Conservation (phyloP, 2,797 vertebrate genomes). For the Sebastes alutus region DNA sequence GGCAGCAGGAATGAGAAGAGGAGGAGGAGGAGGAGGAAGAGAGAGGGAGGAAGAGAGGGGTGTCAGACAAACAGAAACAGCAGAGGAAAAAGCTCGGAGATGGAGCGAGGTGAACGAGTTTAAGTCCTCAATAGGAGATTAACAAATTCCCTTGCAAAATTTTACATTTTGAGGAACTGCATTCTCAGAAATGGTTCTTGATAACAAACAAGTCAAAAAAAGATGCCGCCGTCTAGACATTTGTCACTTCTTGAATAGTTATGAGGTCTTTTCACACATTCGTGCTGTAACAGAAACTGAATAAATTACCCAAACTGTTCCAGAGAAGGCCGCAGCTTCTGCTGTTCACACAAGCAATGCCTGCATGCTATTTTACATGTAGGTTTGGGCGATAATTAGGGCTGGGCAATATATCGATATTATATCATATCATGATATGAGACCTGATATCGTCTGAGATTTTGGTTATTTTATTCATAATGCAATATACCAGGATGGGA, state of each 20-base stretch:
- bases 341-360: background rate
- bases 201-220: background rate
- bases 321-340: background rate
- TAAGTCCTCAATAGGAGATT: slow-evolving; percentile 1
- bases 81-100: slow-evolving; percentile 25
- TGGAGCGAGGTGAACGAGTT: slow-evolving; percentile 22
- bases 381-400: too few species aligned
- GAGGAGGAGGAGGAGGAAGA: slow-evolving; percentile 11
- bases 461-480: background rate
- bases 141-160: background rate
- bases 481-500: background rate
- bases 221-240: background rate
- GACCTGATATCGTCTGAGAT: too few species aligned
- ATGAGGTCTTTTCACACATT: slow-evolving; percentile 16
- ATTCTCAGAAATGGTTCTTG: background rate
- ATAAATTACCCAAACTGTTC: slow-evolving; percentile 5
- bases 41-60: slow-evolving; percentile 23
- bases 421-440: too few species aligned
- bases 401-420: too few species aligned
- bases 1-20: slow-evolving; percentile 72
- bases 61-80: slow-evolving; percentile 54
- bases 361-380: background rate
- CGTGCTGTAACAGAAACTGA: background rate
- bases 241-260: background rate
- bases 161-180: background rate